Evolutionary conservation across 2,888 invertebrate genomes (phyloP), one percentile per base, ranked within the genome.

Genomic region (Megastigmus dorsalis): DNA sequence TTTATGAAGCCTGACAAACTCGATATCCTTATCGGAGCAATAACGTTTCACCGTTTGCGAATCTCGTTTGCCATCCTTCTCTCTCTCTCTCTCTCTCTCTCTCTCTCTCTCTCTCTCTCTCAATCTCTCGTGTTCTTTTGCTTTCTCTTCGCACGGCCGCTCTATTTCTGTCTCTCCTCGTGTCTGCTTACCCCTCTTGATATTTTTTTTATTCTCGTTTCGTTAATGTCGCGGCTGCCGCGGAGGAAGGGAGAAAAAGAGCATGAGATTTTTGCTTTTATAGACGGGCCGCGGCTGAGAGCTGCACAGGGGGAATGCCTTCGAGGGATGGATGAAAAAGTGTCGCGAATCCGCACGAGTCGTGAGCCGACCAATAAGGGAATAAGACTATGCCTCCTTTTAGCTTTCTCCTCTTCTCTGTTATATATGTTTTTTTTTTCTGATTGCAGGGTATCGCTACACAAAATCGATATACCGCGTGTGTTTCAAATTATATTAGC

Each of bases 1-100:
- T 60, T 77, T 62, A 77, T 73, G 66, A 68, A 69, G 52, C 36
- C 41, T 71, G 67, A 70, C 48, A 77, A 70, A 71, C 65, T 67
- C 63, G 59, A 73, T 69, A 63, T 63, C 55, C 69, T 70, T 70
- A 75, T 77, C 73, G 57, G 18, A 38, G 62, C 60, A 52, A 69
- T 63, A 68, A 75, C 45, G 59, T 75, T 60, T 73, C 52, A 54
- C 55, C 50, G 36, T 62, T 70, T 59, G 23, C 36, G 68, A 60
- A 57, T 30, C 48, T 72, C 57, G 23, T 28, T 45, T 43, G 38
- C 13, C 9, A 23, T 13, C 36, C 36, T 60, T 9, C 18, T 20
- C 41, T 41, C 41, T 41, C 30, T 52, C 7, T 18, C 26, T 71
- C 43, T 43, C 33, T 43, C 7, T 15, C 20, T 33, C 23, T 43